Evolutionary conservation across 2,113 vertebrate genomes (phyloP), one percentile per base, ranked within the genome.

Genomic region (Lichenostomus cassidix): DNA sequence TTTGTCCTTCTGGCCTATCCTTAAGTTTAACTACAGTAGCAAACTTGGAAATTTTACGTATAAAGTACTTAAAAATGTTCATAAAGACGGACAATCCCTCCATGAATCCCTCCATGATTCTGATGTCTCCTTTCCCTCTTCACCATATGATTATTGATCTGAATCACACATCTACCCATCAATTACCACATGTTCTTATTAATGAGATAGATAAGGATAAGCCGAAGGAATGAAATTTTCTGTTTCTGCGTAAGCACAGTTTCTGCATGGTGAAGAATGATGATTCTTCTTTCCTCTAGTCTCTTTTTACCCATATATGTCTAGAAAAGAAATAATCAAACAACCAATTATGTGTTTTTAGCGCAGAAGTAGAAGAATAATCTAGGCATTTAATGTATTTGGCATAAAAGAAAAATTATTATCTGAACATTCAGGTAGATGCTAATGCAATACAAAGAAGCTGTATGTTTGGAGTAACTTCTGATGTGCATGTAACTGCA

Each of bases 41-140:
- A 63, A 64, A 39, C 14, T 35, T 55, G 24, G 55, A 77, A 80
- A 47, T 74, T 35, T 50, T 37, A 24, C n/a, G 11, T 77, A 63
- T 33, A 74, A 94, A 47, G 11, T 83, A 35, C n/a, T 65, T 76
- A 1, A 59, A 84, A 82, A 37, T 39, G 18, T 46, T 86, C 27
- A 42, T 52, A n/a, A 91, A 58, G 71, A 18, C 0, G 0, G 25
- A 46, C 21, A 29, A 4, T 49, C 17, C 17, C 52, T 3, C 41
- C 56, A 41, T 20, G 27, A 29, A 4, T 49, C 17, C 17, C 52
- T 3, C 41, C 56, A 41, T 20, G 27, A 19, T 75, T 71, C 65
- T 50, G 33, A 25, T 73, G n/a, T 46, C 5, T 78, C 27, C 25
- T 90, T 86, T 83, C 7, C 12, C 25, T 12, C 25, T 29, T 12